Percentiles rank a stretch among this genome's conserved stretches.
Evolutionary conservation across 2,888 invertebrate species (phyloP).

Genomic region (Pseudococcus viburni): DNA sequence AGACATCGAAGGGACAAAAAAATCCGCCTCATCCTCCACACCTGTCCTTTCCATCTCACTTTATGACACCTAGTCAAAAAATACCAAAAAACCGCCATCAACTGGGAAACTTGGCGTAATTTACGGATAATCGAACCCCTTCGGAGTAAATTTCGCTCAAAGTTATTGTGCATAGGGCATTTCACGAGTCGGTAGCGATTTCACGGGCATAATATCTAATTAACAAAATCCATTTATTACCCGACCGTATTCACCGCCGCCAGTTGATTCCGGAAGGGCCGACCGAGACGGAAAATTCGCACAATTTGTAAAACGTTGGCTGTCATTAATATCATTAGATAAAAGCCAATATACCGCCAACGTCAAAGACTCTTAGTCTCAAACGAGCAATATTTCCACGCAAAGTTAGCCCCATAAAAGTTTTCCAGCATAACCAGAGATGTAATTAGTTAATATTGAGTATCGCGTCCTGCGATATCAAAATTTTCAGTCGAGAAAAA

Average conservation of each 20-base stretch:
- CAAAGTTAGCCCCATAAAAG: background rate
- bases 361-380: slow-evolving; percentile 16
- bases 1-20: too few relatives aligned
- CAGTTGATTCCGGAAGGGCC: background rate
- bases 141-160: background rate
- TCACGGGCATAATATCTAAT: background rate
- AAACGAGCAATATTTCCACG: background rate
- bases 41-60: too few relatives aligned
- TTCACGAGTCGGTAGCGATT: background rate
- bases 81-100: background rate
- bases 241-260: background rate
- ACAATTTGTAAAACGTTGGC: slow-evolving; percentile 13
- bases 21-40: too few relatives aligned
- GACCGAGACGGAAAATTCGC: background rate
- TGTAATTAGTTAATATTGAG: slow-evolving; percentile 21
- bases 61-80: background rate
- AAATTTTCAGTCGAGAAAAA: background rate
- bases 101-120: background rate
- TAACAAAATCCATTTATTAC: slow-evolving; percentile 44
- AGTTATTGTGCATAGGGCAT: background rate
- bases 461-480: background rate
- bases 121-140: background rate
- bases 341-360: slow-evolving; percentile 9
- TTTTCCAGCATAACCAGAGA: background rate
- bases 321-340: slow-evolving; percentile 40